Percentiles rank a stretch among this genome's conserved stretches.
Evolutionary conservation across 2,797 vertebrate species (phyloP).

Genomic region (Phrynocephalus forsythii): DNA sequence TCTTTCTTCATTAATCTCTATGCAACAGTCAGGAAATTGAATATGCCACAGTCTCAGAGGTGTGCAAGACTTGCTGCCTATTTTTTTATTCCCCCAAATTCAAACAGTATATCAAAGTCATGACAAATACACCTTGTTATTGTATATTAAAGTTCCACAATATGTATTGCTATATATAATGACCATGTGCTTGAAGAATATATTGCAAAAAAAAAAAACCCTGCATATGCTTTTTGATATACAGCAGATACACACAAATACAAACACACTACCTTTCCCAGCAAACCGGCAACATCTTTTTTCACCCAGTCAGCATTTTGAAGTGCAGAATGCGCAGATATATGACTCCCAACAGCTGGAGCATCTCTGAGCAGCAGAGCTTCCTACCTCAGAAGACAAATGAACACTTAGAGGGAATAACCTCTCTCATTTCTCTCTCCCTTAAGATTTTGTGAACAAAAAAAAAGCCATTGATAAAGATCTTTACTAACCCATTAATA

Average conservation of each 20-base stretch:
- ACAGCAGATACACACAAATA: neutral
- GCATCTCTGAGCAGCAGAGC: neutral
- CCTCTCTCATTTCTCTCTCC: neutral
- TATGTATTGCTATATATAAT: too few species aligned
- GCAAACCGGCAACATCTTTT: neutral
- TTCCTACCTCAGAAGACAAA: slow-evolving; percentile 39
- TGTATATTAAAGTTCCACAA: too few species aligned
- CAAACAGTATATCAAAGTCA: too few species aligned
- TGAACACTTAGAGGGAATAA: neutral
- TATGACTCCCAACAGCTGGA: neutral
- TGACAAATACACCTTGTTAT: too few species aligned
- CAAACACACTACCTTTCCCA: neutral
- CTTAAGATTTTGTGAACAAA: slow-evolving; percentile 37
- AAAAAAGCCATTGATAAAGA: slow-evolving; percentile 34
- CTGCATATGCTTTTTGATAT: neutral
- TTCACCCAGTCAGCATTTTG: slow-evolving; percentile 6
- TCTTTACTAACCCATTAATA: slow-evolving; percentile 54
- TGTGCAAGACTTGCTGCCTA: neutral
- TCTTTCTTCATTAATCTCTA: slow-evolving; percentile 43
- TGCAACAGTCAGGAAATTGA: slow-evolving; percentile 23
- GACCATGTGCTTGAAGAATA: too few species aligned
- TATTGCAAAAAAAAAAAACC: too few species aligned
- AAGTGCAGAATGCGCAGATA: slow-evolving; percentile 13
- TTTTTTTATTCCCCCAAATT: too few species aligned
- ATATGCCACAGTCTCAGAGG: neutral